Base-by-base conservation (phyloP, 1,140 invertebrate genomes). In the Solenopsis invicta region DNA sequence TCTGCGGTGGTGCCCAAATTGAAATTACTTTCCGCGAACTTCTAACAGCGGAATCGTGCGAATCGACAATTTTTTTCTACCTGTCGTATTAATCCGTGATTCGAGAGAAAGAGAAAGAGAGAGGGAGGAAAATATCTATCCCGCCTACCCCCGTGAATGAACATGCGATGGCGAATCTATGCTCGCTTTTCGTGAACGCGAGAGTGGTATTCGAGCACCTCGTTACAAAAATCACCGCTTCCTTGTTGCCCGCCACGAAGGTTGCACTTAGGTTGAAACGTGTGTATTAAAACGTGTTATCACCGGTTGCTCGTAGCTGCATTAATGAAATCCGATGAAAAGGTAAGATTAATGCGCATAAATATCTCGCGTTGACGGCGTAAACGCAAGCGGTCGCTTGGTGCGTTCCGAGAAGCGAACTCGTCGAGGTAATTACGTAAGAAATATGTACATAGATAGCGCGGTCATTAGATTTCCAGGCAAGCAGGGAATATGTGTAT, bases 311-410 rank as follows among this genome's bases (percentile, higher is more conserved):
- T 67, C 69, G 88, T 71, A 41, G 85, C 37, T 61, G 88, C 64
- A 86, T 91, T 91, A 91, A 91, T 91, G 80, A 91, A 90, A 91
- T 88, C 89, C 82, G 87, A 90, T 88, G 89, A 91, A 87, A 89
- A 89, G 85, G 69, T 78, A 41, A 89, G 87, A 90, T 90, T 90
- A 91, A 90, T 88, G 89, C 78, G 69, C 90, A 89, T 89, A 89
- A 91, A 90, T 91, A 91, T 91, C 69, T 89, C 75, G 54, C 72
- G 72, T 76, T 34, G 82, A 75, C 76, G 74, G 77, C 21, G 76
- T 88, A 81, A 90, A 90, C 71, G 82, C 87, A 48, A 88, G 61
- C 77, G 76, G 29, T 4, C 59, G 71, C 21, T 18, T n/a, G 8
- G 24, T 48, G 72, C 69, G 72, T 90, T 86, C 81, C 89, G 61